Conservation (phyloP, 2,797 vertebrate genomes). For the Anguilla obscura region DNA sequence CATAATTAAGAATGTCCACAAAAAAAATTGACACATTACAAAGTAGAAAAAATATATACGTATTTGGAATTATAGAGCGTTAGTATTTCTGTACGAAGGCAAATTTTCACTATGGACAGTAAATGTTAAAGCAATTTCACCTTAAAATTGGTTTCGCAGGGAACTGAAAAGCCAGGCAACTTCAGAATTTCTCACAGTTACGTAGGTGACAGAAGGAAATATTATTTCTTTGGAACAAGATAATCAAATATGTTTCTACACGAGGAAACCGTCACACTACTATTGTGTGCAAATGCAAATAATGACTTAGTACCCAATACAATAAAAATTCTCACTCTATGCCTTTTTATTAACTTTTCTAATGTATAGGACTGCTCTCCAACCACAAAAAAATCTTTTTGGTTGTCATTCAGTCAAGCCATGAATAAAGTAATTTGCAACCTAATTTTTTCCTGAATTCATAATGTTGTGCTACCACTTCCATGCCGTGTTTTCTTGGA, state of each 20-base stretch:
- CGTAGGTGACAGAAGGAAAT: slow-evolving; percentile 31
- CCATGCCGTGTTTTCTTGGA: background rate
- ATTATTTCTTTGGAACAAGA: slow-evolving; percentile 40
- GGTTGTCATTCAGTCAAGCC: slow-evolving; percentile 24
- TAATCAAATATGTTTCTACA: slow-evolving; percentile 50
- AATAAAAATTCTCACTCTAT: slow-evolving; percentile 44
- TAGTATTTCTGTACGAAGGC: slow-evolving; percentile 30
- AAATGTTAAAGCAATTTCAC: slow-evolving; percentile 54
- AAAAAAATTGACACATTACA: background rate
- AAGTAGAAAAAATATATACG: slow-evolving; percentile 15
- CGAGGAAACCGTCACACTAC: slow-evolving; percentile 52
- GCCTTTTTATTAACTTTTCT: slow-evolving; percentile 46
- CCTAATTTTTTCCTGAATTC: slow-evolving; percentile 16
- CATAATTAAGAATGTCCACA: background rate
- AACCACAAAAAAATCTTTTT: slow-evolving; percentile 40
- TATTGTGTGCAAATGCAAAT: slow-evolving; percentile 47
- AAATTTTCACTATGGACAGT: slow-evolving; percentile 41
- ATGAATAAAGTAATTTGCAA: slow-evolving; percentile 39
- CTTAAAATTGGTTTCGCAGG: slow-evolving; percentile 48
- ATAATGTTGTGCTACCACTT: background rate
- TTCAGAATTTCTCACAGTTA: slow-evolving; percentile 47
- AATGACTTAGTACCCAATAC: slow-evolving; percentile 51
- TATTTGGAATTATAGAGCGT: slow-evolving; percentile 21
- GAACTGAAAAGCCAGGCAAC: slow-evolving; percentile 43
- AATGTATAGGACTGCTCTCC: slow-evolving; percentile 45